Percentiles rank a stretch among this genome's conserved stretches.
Conservation (phyloP, 2,888 invertebrate genomes). For the Strigamia maritima region DNA sequence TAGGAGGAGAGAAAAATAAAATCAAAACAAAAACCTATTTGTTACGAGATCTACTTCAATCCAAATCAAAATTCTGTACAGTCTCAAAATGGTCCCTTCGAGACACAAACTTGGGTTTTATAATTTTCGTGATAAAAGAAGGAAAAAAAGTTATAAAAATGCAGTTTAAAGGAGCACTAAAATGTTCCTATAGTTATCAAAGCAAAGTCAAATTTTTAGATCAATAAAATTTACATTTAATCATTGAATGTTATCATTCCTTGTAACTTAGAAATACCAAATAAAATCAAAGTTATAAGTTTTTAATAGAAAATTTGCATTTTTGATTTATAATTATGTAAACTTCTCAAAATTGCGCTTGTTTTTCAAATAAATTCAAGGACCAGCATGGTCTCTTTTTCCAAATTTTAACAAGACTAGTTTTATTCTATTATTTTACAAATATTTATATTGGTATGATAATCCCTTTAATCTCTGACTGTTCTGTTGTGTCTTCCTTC, state of each 20-base stretch:
- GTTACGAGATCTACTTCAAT: neutral
- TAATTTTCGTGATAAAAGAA: constrained; percentile 4
- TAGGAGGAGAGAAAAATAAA: constrained; percentile 15
- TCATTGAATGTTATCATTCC: neutral
- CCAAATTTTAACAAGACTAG: no score
- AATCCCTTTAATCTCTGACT: no score
- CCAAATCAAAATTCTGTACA: neutral
- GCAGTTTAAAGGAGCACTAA: neutral
- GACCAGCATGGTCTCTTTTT: no score
- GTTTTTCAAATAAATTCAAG: no score
- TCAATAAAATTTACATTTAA: neutral
- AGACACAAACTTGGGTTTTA: neutral
- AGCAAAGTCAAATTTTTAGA: neutral
- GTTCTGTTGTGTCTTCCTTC: no score
- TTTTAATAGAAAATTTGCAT: no score
- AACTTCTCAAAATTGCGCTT: no score
- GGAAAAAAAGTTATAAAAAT: neutral
- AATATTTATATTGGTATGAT: no score
- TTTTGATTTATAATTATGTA: no score
- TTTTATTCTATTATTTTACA: no score
- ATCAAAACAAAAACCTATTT: neutral
- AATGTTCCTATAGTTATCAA: neutral
- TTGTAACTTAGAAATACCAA: neutral
- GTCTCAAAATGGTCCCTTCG: neutral
- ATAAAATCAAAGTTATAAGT: no score